These are phyloP conservation scores for Aegotheles bennettii DNA, from an alignment of 2,113 vertebrate species.

Conservation along the genomic window DNA sequence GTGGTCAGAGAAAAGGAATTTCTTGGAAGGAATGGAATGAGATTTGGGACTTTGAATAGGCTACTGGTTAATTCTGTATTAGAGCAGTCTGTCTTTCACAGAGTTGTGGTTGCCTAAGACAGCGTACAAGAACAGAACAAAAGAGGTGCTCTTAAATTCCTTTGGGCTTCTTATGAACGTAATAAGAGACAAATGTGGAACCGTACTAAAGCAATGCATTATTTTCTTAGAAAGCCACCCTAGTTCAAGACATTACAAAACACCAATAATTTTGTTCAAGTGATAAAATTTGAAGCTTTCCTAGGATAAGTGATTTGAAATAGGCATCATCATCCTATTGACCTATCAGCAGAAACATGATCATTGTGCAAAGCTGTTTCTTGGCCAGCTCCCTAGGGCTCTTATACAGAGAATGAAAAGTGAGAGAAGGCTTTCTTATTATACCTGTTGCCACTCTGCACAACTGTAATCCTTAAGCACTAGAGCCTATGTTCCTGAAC, in stretches of 20 bases:
- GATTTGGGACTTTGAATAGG: background rate
- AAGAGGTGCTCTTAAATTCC: background rate
- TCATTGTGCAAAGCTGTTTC: background rate
- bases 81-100: background rate
- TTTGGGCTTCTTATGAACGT: background rate
- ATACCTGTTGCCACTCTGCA: background rate
- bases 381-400: background rate
- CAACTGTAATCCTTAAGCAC: background rate
- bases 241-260: background rate
- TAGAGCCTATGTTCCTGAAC: background rate
- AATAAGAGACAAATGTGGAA: background rate
- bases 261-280: background rate
- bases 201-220: background rate
- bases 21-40: background rate
- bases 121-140: background rate
- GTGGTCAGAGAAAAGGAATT: background rate
- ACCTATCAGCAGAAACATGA: background rate
- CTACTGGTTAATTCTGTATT: background rate
- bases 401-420: background rate
- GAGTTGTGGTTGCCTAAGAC: background rate
- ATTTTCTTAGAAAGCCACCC: background rate
- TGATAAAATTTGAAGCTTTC: slow-evolving; percentile 14
- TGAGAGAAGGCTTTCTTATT: background rate
- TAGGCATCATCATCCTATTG: background rate
- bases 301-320: background rate